Evolutionary conservation across 1,140 invertebrate species (phyloP), one percentile per base, ranked within the genome.

Genomic region (Augochlora pura): DNA sequence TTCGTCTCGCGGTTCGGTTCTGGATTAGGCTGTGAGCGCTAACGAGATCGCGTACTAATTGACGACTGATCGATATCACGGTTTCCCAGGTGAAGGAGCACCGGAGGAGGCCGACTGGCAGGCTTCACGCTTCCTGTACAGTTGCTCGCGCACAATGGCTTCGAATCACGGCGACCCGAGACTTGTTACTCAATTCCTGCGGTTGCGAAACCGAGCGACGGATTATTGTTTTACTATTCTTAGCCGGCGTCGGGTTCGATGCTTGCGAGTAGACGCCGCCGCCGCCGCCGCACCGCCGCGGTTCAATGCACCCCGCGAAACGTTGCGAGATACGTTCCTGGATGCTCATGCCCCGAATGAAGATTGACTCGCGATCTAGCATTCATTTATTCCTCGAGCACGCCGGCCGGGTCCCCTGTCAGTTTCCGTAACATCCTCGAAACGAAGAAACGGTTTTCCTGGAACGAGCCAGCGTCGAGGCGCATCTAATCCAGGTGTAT

Each of bases 181-280:
- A 42, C 67, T 12, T 39, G 76, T 77, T 77, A 64, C 76, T 77
- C 76, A 72, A 77, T 77, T 77, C 46, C 68, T 42, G 60, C 46
- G 59, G 59, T 77, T 77, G 68, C 68, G 76, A 77, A 77, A 77
- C 68, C 27, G 32, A 32, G 46, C 23, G 68, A 39, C 67, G 38
- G 60, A 77, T 77, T 77, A 77, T 77, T 71, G 76, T 77, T 77
- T 77, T 71, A 77, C 76, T 77, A 72, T 77, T 77, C 76, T 77
- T 77, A 77, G 76, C 60, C n/a, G 14, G 4, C n/a, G 52, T 67
- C 14, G 74, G 16, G 65, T 39, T 60, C 46, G 52, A 27, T 10
- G 59, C 18, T 46, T 25, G 42, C 66, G 21, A 16, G 66, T n/a
- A 23, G 18, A 16, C 49, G 18, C 3, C 32, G 32, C 32, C 32